phyloP scores from a whole-genome alignment of 2,888 invertebrate genomes.

The Polia nebulosa region DNA sequence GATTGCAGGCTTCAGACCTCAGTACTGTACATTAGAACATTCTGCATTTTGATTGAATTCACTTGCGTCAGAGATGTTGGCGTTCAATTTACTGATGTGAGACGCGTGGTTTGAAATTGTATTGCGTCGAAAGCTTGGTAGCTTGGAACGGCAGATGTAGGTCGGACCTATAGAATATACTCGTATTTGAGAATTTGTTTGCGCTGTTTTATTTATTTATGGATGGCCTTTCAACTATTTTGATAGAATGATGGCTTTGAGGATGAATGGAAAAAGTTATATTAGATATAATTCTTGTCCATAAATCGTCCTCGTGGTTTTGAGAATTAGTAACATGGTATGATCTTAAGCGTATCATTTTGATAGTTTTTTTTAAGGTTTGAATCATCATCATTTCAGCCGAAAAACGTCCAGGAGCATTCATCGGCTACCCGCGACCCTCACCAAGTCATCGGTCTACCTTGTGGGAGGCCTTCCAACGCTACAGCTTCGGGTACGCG shows the following conservation, averaged over 20 bases:
- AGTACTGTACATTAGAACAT: constrained; percentile 50
- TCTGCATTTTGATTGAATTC: constrained; percentile 59
- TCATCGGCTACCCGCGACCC: too few relatives aligned
- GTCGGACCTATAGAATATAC: neutral
- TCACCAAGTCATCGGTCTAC: too few relatives aligned
- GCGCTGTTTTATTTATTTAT: constrained; percentile 18
- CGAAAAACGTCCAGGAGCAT: too few relatives aligned
- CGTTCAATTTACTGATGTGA: constrained; percentile 38
- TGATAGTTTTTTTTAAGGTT: too few relatives aligned
- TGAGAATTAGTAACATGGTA: too few relatives aligned
- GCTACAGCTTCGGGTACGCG: too few relatives aligned
- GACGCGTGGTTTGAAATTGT: constrained; percentile 39
- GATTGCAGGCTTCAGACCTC: constrained; percentile 50
- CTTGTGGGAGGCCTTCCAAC: too few relatives aligned
- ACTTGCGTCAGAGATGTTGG: constrained; percentile 19
- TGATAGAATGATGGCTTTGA: neutral
- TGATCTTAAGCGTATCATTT: too few relatives aligned
- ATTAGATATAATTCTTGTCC: neutral
- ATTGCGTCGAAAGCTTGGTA: constrained; percentile 3
- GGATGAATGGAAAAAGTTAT: neutral
- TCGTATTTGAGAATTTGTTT: constrained; percentile 4
- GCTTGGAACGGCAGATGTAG: neutral
- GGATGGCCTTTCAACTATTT: constrained; percentile 4
- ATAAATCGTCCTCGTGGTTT: neutral
- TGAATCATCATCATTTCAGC: too few relatives aligned